Conservation (phyloP, 2,113 vertebrate genomes). For the Planiliza haematocheilus region DNA sequence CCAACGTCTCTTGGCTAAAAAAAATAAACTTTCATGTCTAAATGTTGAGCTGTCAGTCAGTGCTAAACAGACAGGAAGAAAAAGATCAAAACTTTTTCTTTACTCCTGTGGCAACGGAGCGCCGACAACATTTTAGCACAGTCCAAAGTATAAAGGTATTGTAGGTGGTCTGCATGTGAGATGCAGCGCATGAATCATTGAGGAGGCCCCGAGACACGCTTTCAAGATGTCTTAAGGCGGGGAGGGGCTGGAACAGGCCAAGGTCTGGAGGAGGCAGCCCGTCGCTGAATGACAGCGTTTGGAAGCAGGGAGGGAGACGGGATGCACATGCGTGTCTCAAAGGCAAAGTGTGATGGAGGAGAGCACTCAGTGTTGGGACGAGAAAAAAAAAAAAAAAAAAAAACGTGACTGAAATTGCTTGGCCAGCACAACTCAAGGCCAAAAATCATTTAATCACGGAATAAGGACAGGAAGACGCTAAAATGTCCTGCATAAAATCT, state of each 20-base stretch:
- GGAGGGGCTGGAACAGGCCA: slow-evolving; percentile 42
- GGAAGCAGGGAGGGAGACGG: slow-evolving; percentile 48
- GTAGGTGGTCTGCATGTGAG: slow-evolving; percentile 56
- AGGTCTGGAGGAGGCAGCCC: slow-evolving; percentile 55
- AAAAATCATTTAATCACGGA: slow-evolving; percentile 78
- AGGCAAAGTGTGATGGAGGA: slow-evolving; percentile 57
- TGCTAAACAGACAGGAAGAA: slow-evolving; percentile 12
- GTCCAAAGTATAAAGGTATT: slow-evolving; percentile 47
- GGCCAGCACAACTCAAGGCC: slow-evolving; percentile 78
- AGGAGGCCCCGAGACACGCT: slow-evolving; percentile 53
- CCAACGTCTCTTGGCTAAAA: slow-evolving; percentile 47
- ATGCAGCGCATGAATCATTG: slow-evolving; percentile 71
- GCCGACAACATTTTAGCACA: slow-evolving; percentile 38
- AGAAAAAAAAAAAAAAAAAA: not conserved
- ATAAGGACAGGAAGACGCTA: slow-evolving; percentile 70
- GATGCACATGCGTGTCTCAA: slow-evolving; percentile 64
- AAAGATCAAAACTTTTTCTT: slow-evolving; percentile 31
- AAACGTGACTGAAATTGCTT: slow-evolving; percentile 63
- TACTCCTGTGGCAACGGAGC: slow-evolving; percentile 25
- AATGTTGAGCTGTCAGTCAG: slow-evolving; percentile 38
- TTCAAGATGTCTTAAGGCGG: slow-evolving; percentile 65
- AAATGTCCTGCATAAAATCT: slow-evolving; percentile 57
- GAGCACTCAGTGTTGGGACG: slow-evolving; percentile 35
- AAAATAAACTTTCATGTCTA: slow-evolving; percentile 44
- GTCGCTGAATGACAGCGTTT: slow-evolving; percentile 34